Conservation (phyloP, 2,888 invertebrate species). For the Epirrita christyi region DNA sequence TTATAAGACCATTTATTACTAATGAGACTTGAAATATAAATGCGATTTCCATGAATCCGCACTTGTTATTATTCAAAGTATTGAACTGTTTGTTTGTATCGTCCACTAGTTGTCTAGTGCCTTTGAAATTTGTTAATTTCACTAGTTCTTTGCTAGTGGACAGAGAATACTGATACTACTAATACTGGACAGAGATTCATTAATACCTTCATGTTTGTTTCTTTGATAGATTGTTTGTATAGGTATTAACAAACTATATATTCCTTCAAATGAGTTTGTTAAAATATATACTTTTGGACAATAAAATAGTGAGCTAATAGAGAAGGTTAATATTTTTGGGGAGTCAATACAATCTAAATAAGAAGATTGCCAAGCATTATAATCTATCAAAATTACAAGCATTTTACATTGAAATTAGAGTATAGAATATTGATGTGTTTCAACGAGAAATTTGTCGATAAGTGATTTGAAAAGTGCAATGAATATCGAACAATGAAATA, state of each 20-base stretch:
- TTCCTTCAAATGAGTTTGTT: too few relatives aligned
- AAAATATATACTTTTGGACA: slow-evolving; percentile 1
- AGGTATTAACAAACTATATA: background rate
- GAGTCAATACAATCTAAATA: background rate
- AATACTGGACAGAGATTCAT: slow-evolving; percentile 10
- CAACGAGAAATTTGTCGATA: slow-evolving; percentile 18
- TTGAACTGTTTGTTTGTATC: slow-evolving; percentile 34
- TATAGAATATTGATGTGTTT: slow-evolving; percentile 25
- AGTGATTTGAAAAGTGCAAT: slow-evolving; percentile 34
- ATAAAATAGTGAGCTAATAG: slow-evolving; percentile 17
- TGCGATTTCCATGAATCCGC: slow-evolving; percentile 26
- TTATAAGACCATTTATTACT: slow-evolving; percentile 14
- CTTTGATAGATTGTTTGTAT: slow-evolving; percentile 33
- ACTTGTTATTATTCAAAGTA: slow-evolving; percentile 40
- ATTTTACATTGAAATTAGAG: background rate
- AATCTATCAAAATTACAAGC: slow-evolving; percentile 15
- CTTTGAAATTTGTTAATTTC: slow-evolving; percentile 61
- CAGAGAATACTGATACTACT: slow-evolving; percentile 5
- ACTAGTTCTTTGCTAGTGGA: slow-evolving; percentile 11
- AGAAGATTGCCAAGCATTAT: slow-evolving; percentile 1
- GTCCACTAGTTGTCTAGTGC: slow-evolving; percentile 79
- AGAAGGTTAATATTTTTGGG: too few relatives aligned
- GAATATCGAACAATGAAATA: slow-evolving; percentile 41
- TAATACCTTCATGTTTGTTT: slow-evolving; percentile 15
- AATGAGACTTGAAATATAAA: slow-evolving; percentile 19